These are phyloP conservation scores for Caranx melampygus DNA, from an alignment of 2,113 vertebrate genomes.

Conservation along the genomic window DNA sequence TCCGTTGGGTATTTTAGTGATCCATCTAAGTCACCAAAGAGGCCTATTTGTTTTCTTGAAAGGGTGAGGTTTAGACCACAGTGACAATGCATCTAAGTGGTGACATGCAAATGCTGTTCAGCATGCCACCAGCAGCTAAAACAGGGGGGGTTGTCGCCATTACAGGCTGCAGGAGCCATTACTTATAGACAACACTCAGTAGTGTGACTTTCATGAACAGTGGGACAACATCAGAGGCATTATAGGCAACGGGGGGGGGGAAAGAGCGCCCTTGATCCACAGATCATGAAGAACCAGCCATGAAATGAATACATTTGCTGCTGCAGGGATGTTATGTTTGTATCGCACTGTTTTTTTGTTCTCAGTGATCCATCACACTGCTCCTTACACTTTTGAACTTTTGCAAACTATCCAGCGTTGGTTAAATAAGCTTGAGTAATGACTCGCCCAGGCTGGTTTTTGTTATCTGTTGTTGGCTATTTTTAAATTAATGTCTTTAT, in stretches of 20 bases:
- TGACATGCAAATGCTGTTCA: constrained; percentile 38
- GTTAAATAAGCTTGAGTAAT: constrained; percentile 29
- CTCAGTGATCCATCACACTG: constrained; percentile 27
- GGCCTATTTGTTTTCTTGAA: constrained; percentile 31
- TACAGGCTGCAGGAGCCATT: constrained; percentile 15
- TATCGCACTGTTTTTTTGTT: constrained; percentile 19
- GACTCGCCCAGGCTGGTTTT: constrained; percentile 11
- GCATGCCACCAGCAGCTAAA: background rate
- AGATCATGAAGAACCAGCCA: background rate
- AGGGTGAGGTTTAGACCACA: constrained; percentile 25
- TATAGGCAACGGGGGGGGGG: background rate
- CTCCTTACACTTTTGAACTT: constrained; percentile 41
- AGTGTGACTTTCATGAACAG: constrained; percentile 27
- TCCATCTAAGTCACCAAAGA: constrained; percentile 18
- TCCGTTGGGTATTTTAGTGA: background rate
- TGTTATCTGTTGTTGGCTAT: constrained; percentile 48
- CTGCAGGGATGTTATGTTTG: constrained; percentile 16
- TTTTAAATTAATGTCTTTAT: constrained; percentile 42
- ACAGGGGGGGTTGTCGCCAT: constrained; percentile 11
- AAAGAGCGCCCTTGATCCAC: constrained; percentile 18
- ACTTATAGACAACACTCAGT: background rate
- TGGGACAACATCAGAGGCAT: constrained; percentile 7
- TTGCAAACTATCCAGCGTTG: background rate
- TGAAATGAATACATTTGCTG: constrained; percentile 4
- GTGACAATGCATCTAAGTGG: constrained; percentile 14